These are phyloP conservation scores for Lepas anatifera DNA, from an alignment of 2,888 invertebrate species.

Conservation along the genomic window DNA sequence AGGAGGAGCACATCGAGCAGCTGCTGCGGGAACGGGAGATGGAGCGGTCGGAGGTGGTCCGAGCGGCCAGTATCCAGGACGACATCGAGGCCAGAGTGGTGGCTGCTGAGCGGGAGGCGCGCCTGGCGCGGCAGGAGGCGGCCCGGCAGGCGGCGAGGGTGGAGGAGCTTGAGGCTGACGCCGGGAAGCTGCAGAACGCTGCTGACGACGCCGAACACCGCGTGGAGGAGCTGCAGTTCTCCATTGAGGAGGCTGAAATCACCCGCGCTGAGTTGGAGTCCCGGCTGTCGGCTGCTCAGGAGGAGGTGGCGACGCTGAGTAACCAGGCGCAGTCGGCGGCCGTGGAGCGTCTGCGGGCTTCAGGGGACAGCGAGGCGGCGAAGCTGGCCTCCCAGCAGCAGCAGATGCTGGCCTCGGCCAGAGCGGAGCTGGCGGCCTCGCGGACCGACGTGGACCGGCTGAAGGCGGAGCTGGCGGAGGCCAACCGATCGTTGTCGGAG, in stretches of 20 bases:
- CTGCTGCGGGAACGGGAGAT: slow-evolving; percentile 80
- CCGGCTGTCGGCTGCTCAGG: slow-evolving; percentile 2
- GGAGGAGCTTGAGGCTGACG: neutral
- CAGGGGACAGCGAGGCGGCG: neutral
- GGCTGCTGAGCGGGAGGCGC: slow-evolving; percentile 31
- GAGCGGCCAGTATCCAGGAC: slow-evolving; percentile 62
- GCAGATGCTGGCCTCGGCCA: neutral
- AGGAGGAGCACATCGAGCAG: slow-evolving; percentile 86
- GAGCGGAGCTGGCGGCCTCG: neutral
- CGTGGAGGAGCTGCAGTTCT: slow-evolving; percentile 79
- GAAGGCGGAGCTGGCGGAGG: neutral
- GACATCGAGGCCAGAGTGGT: slow-evolving; percentile 35
- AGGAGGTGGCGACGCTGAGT: neutral
- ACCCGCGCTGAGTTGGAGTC: slow-evolving; percentile 80
- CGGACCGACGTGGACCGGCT: neutral
- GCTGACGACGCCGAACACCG: slow-evolving; percentile 66
- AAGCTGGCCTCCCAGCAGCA: neutral
- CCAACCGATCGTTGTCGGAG: no score
- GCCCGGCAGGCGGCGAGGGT: neutral
- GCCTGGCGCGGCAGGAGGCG: slow-evolving; percentile 15
- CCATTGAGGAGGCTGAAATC: slow-evolving; percentile 79
- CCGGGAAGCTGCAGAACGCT: slow-evolving; percentile 29
- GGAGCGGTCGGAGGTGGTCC: slow-evolving; percentile 76
- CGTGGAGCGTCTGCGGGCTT: neutral
- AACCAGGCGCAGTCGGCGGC: neutral